A percentile compares a stretch with the other conserved stretches of the same genome.
Evolutionary conservation across 2,888 invertebrate species (phyloP).

Genomic region (Polietes domitor): DNA sequence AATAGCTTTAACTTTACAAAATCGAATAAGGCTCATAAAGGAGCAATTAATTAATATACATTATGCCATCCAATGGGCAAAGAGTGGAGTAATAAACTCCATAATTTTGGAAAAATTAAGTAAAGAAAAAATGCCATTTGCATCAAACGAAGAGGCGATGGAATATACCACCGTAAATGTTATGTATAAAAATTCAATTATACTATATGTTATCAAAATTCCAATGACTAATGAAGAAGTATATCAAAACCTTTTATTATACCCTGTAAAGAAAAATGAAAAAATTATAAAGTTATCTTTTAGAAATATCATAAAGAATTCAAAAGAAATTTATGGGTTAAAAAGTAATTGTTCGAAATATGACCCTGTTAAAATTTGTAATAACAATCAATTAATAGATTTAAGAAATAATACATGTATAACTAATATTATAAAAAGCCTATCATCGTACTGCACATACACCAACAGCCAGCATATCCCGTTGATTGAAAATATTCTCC

Average conservation of each 20-base stretch:
- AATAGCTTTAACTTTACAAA: too few relatives aligned
- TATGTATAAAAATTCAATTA: too few relatives aligned
- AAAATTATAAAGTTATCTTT: background rate
- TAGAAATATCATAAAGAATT: background rate
- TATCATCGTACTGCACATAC: conserved; percentile 29
- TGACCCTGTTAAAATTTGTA: conserved; percentile 31
- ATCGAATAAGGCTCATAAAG: too few relatives aligned
- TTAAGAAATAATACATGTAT: background rate
- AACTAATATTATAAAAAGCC: conserved; percentile 17
- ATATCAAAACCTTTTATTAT: background rate
- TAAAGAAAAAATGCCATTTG: background rate
- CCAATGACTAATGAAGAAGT: too few relatives aligned
- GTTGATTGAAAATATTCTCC: too few relatives aligned
- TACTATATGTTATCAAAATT: too few relatives aligned
- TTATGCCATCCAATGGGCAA: too few relatives aligned
- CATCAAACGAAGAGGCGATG: background rate
- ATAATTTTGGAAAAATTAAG: conserved; percentile 38
- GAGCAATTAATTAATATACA: too few relatives aligned
- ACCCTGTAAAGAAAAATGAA: too few relatives aligned
- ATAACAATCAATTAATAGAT: conserved; percentile 33
- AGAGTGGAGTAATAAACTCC: too few relatives aligned
- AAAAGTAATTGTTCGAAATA: conserved; percentile 33
- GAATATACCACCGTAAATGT: too few relatives aligned
- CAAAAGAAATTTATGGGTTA: background rate
- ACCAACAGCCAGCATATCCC: background rate